Conservation (phyloP, 1,140 invertebrate species). For the Sesamia nonagrioides region DNA sequence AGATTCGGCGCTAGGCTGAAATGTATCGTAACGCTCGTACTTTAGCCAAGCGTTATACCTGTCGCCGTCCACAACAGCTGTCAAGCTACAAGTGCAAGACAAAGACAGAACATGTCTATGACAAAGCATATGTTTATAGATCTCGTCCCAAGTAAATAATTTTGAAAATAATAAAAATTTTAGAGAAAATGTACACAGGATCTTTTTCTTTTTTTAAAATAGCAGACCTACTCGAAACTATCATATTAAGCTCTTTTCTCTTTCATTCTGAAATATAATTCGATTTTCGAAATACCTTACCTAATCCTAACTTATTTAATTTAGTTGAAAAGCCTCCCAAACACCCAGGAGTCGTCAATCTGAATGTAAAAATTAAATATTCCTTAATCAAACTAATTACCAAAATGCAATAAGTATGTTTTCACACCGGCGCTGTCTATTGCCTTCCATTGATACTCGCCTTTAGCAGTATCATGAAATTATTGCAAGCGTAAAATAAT, state of each 20-base stretch:
- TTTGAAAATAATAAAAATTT: too few species aligned
- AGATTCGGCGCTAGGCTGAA: too few species aligned
- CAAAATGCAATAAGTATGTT: conserved; percentile 36
- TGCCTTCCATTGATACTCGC: conserved; percentile 16
- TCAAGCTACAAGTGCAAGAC: too few species aligned
- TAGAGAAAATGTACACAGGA: too few species aligned
- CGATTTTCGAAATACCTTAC: neutral
- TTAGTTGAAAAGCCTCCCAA: neutral
- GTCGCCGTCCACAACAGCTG: too few species aligned
- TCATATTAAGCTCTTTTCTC: neutral
- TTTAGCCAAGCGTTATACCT: too few species aligned
- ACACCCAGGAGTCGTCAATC: neutral
- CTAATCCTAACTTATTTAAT: neutral
- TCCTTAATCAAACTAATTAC: conserved; percentile 15
- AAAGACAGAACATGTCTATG: too few species aligned
- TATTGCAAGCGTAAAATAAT: conserved; percentile 44
- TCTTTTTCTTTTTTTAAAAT: neutral
- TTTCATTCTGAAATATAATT: neutral
- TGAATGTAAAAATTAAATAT: conserved; percentile 16
- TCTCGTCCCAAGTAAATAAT: too few species aligned
- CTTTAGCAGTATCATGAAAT: conserved; percentile 14
- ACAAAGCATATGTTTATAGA: too few species aligned
- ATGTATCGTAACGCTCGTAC: too few species aligned
- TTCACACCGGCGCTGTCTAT: conserved; percentile 35
- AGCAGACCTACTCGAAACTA: too few species aligned